Percentiles rank a stretch among this genome's conserved stretches.
These are phyloP conservation scores for Torymus texanus DNA, from an alignment of 2,888 invertebrate genomes.

Conservation along the genomic window DNA sequence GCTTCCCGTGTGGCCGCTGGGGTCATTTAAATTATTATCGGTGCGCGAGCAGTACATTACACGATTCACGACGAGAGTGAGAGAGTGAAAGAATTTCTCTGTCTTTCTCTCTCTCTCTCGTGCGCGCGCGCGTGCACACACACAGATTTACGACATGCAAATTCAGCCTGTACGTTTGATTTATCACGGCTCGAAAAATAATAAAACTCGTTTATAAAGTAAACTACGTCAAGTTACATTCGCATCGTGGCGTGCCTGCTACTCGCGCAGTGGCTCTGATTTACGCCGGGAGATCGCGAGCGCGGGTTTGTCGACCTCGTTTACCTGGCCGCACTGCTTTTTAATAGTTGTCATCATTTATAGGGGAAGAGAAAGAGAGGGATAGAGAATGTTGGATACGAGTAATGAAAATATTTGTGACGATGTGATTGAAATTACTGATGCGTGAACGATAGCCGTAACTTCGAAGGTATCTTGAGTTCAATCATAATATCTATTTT, in stretches of 20 bases:
- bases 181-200: slow-evolving; percentile 60
- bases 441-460: too few species aligned
- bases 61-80: slow-evolving; percentile 42
- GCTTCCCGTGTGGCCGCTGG: slow-evolving; percentile 19
- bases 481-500: too few species aligned
- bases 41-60: slow-evolving; percentile 47
- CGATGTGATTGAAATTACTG: too few species aligned
- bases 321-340: slow-evolving; percentile 28
- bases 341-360: too few species aligned
- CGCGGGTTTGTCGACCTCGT: slow-evolving; percentile 30
- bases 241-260: slow-evolving; percentile 38
- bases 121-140: too few species aligned
- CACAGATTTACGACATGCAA: slow-evolving; percentile 43
- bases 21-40: slow-evolving; percentile 55
- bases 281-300: slow-evolving; percentile 47
- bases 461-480: too few species aligned
- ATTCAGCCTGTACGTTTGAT: slow-evolving; percentile 55
- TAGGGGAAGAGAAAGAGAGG: too few species aligned
- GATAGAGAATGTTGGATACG: too few species aligned
- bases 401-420: too few species aligned
- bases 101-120: neutral
- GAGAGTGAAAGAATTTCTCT: slow-evolving; percentile 15
- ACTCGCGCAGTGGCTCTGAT: slow-evolving; percentile 56
- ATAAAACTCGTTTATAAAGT: slow-evolving; percentile 63
- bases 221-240: slow-evolving; percentile 56